A percentile compares a stretch with the other conserved stretches of the same genome.
Conservation (phyloP, 2,113 vertebrate genomes). For the Conger conger region DNA sequence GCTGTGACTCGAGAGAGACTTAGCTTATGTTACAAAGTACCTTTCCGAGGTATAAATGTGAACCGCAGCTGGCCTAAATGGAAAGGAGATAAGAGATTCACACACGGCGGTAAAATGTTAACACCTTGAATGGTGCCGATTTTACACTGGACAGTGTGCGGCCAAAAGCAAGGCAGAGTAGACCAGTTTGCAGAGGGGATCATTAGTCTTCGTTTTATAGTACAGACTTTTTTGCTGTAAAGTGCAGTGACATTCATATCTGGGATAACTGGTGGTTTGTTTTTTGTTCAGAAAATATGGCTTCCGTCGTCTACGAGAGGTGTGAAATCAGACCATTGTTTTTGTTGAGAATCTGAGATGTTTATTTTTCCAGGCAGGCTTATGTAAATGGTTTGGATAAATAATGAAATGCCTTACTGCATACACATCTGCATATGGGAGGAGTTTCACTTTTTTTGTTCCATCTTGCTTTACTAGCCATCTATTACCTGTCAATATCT, state of each 20-base stretch:
- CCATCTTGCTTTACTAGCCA: neutral
- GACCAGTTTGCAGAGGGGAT: neutral
- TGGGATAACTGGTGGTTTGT: neutral
- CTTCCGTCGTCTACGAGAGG: neutral
- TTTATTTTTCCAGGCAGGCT: neutral
- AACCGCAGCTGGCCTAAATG: conserved; percentile 3
- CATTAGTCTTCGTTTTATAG: neutral
- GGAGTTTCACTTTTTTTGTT: neutral
- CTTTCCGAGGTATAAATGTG: neutral
- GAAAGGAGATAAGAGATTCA: neutral
- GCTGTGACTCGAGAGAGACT: neutral
- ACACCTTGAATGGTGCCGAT: conserved; percentile 7
- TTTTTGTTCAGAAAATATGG: neutral
- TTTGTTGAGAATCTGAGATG: neutral
- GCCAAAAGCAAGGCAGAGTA: neutral
- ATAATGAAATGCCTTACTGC: neutral
- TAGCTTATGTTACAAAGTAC: neutral
- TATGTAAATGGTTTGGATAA: neutral
- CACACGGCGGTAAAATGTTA: neutral
- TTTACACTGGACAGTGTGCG: neutral
- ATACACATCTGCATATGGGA: neutral
- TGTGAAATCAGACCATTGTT: neutral
- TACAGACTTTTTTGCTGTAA: neutral
- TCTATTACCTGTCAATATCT: neutral
- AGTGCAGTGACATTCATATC: neutral